A percentile compares a stretch with the other conserved stretches of the same genome.
phyloP scores from a whole-genome alignment of 2,888 invertebrate genomes.

The Kuschelorhynchus macadamiae region DNA sequence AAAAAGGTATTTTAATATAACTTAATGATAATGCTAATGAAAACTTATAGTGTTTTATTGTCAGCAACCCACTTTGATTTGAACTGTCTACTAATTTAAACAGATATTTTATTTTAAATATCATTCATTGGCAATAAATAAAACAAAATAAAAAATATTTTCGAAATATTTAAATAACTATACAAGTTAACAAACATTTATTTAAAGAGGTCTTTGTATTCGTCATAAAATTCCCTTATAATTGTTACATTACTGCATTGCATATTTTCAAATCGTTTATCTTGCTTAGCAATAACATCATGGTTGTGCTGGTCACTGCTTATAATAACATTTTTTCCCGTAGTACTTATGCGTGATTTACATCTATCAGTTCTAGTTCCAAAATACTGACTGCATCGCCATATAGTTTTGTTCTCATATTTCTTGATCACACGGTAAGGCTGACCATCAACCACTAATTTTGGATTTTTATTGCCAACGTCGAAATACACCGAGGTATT shows the following conservation, averaged over 20 bases:
- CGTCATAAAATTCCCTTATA: constrained; percentile 32
- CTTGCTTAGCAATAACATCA: constrained; percentile 27
- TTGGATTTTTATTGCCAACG: constrained; percentile 52
- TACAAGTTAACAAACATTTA: constrained; percentile 2
- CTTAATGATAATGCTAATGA: too few species aligned
- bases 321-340: constrained; percentile 42
- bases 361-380: constrained; percentile 46
- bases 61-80: too few species aligned
- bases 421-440: constrained; percentile 47
- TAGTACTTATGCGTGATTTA: constrained; percentile 51
- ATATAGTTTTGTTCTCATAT: constrained; percentile 47
- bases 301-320: constrained; percentile 53
- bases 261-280: constrained; percentile 44
- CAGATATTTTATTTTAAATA: too few species aligned
- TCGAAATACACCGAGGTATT: constrained; percentile 49
- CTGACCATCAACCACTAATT: constrained; percentile 50
- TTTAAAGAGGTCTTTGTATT: constrained; percentile 25
- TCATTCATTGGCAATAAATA: too few species aligned
- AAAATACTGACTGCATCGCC: constrained; percentile 51
- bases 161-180: too few species aligned
- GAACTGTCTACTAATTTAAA: too few species aligned
- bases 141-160: too few species aligned
- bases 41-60: too few species aligned
- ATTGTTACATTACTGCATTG: constrained; percentile 48
- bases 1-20: too few species aligned